A percentile compares a stretch with the other conserved stretches of the same genome.
These are phyloP conservation scores for Thecocarcelia acutangulata DNA, from an alignment of 2,888 invertebrate species.

Conservation along the genomic window DNA sequence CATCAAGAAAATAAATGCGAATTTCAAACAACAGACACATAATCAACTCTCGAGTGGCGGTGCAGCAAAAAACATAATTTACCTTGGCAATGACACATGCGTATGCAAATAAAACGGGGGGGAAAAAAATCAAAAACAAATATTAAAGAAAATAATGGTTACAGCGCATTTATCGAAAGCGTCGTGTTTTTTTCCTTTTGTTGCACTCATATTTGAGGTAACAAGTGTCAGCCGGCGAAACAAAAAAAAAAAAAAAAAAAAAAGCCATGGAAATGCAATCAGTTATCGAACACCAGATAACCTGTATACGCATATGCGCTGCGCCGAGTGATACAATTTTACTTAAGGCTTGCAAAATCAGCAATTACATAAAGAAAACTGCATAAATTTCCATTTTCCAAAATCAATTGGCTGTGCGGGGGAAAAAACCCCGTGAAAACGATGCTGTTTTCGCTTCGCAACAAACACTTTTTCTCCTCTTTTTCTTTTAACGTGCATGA, in stretches of 20 bases:
- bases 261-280: slow-evolving; percentile 12
- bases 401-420: slow-evolving; percentile 31
- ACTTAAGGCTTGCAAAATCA: slow-evolving; percentile 17
- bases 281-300: slow-evolving; percentile 4
- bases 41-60: slow-evolving; percentile 40
- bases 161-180: slow-evolving; percentile 43
- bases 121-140: slow-evolving; percentile 12
- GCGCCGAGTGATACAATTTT: slow-evolving; percentile 38
- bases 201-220: slow-evolving; percentile 58
- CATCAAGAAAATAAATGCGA: slow-evolving; percentile 54
- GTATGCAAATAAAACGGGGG: slow-evolving; percentile 11
- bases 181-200: slow-evolving; percentile 1
- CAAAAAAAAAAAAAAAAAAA: neutral
- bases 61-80: slow-evolving; percentile 52
- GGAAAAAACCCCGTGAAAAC: too few species aligned
- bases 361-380: slow-evolving; percentile 55
- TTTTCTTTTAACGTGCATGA: neutral
- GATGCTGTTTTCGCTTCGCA: slow-evolving; percentile 40
- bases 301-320: neutral
- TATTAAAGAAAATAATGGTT: slow-evolving; percentile 28
- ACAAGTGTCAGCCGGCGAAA: slow-evolving; percentile 53
- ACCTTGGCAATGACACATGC: slow-evolving; percentile 68
- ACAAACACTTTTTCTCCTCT: slow-evolving; percentile 8
- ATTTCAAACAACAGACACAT: slow-evolving; percentile 29
- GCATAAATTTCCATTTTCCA: slow-evolving; percentile 5